These are phyloP conservation scores for Bimastos eiseni DNA, from an alignment of 2,888 invertebrate genomes.

Conservation along the genomic window DNA sequence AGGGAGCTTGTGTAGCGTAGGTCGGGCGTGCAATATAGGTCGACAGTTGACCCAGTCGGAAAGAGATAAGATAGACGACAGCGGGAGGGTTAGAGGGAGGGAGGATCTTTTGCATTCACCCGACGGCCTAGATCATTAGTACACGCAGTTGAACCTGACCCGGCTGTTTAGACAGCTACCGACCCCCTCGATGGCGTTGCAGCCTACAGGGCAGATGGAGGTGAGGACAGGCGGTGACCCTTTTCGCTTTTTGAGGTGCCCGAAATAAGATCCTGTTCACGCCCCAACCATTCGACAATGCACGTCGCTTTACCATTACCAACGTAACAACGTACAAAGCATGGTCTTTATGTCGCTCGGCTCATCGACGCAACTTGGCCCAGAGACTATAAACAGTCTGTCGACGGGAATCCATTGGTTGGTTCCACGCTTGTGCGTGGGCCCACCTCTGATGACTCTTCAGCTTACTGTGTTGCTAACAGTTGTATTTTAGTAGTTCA, in stretches of 20 bases:
- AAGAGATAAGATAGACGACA: not conserved
- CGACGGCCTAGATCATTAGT: constrained; percentile 13
- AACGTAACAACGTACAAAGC: no score
- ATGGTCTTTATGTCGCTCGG: no score
- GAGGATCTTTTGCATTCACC: not conserved
- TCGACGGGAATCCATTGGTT: no score
- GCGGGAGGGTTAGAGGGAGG: not conserved
- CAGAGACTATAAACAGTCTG: no score
- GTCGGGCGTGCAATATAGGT: not conserved
- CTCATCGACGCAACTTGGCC: no score
- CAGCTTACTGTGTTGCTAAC: no score
- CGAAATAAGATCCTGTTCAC: not conserved
- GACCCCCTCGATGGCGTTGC: not conserved
- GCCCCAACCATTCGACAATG: not conserved
- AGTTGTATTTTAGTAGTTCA: no score
- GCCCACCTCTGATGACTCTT: no score
- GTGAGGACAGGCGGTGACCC: not conserved
- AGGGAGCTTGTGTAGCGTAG: no score
- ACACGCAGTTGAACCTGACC: not conserved
- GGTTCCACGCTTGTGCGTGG: no score
- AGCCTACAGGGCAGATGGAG: not conserved
- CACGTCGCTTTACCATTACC: no score
- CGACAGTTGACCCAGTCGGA: not conserved
- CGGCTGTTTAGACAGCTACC: not conserved
- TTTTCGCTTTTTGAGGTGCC: not conserved